These are phyloP conservation scores for Coracopsis vasa DNA, from an alignment of 2,113 vertebrate genomes.

Conservation along the genomic window DNA sequence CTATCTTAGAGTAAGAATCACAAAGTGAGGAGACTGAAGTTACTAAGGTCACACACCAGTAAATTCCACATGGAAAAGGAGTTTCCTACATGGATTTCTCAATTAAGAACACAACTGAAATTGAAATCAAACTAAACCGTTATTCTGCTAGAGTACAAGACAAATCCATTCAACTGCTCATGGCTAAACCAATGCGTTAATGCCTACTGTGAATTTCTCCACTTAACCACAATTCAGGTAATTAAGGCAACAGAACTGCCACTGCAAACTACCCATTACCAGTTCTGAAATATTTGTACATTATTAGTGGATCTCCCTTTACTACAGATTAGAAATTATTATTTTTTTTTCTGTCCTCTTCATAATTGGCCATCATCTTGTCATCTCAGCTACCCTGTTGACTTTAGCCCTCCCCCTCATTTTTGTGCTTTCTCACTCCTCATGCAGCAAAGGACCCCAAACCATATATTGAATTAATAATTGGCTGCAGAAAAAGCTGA, in stretches of 20 bases:
- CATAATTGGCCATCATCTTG: not conserved
- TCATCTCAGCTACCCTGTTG: not conserved
- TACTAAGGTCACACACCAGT: slow-evolving; percentile 12
- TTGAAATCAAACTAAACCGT: not conserved
- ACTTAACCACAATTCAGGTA: not conserved
- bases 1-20: not conserved
- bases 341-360: not conserved
- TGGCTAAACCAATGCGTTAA: not conserved
- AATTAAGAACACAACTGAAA: not conserved
- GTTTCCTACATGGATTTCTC: not conserved
- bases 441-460: not conserved
- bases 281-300: not conserved
- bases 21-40: not conserved
- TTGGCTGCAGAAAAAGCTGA: slow-evolving; percentile 11
- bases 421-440: not conserved
- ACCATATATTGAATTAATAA: not conserved
- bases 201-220: not conserved
- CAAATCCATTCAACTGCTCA: not conserved
- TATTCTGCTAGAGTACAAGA: not conserved
- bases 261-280: not conserved
- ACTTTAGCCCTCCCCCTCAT: not conserved
- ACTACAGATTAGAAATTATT: not conserved
- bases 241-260: not conserved
- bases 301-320: not conserved
- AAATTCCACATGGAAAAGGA: not conserved